Conservation (phyloP, 2,888 invertebrate species). For the Oscheius myriophilus region DNA sequence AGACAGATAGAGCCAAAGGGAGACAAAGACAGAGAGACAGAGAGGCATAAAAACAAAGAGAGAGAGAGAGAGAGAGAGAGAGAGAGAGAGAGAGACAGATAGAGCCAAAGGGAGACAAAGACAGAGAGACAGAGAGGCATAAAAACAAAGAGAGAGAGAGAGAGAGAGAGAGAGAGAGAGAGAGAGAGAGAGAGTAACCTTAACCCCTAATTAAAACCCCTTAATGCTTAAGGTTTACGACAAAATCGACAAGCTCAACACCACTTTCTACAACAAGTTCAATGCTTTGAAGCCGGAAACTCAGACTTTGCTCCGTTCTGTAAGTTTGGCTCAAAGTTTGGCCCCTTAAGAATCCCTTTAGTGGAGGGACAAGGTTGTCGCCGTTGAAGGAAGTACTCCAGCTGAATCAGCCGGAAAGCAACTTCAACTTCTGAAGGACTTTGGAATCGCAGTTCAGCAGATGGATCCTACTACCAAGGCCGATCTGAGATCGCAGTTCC, state of each 20-base stretch:
- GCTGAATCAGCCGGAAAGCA: conserved; percentile 43
- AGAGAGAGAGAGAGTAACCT: not conserved
- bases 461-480: conserved; percentile 38
- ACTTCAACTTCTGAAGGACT: conserved; percentile 41
- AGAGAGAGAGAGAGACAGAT: conserved; percentile 6
- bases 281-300: conserved; percentile 46
- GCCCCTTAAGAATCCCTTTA: conserved; percentile 9
- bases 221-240: conserved; percentile 34
- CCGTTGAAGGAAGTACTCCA: conserved; percentile 34
- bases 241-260: conserved; percentile 39
- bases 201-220: not conserved
- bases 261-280: conserved; percentile 48
- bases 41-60: not conserved
- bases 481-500: conserved; percentile 46
- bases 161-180: conserved; percentile 1
- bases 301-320: conserved; percentile 36
- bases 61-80: not conserved
- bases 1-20: not conserved
- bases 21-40: not conserved
- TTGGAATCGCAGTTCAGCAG: conserved; percentile 38
- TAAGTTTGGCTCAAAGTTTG: not conserved
- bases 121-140: not conserved
- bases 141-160: not conserved
- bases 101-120: too few relatives aligned
- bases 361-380: conserved; percentile 45